phyloP scores from a whole-genome alignment of 2,113 vertebrate species.

The Pontoporia blainvillei region DNA sequence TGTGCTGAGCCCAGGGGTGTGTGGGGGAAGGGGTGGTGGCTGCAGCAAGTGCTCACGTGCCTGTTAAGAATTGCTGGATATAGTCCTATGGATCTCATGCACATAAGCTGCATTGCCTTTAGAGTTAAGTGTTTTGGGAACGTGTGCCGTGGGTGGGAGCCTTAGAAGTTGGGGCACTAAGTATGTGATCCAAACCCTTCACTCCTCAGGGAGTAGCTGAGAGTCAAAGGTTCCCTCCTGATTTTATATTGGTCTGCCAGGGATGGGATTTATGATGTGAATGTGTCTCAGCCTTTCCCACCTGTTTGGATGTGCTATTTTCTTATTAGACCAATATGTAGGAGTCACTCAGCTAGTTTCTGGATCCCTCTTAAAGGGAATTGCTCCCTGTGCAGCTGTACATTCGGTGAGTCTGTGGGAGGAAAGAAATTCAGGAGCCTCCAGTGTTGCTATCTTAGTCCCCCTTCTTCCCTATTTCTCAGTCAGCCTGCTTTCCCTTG shows the following conservation, averaged over 20 bases:
- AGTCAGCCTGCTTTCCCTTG: neutral
- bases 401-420: neutral
- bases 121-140: neutral
- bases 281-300: neutral
- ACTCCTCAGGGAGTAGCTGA: neutral
- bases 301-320: neutral
- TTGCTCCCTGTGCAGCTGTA: neutral
- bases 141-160: neutral
- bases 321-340: neutral
- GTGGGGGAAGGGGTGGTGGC: neutral
- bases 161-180: neutral
- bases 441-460: neutral
- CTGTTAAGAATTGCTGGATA: neutral
- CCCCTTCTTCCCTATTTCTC: neutral
- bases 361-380: neutral
- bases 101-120: neutral
- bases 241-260: neutral
- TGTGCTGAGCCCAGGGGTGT: neutral
- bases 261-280: neutral
- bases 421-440: neutral
- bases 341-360: neutral
- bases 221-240: neutral
- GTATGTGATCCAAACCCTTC: neutral
- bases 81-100: neutral
- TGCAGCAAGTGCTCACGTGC: neutral